Conservation (phyloP, 2,113 vertebrate species). For the Syngnathus typhle region DNA sequence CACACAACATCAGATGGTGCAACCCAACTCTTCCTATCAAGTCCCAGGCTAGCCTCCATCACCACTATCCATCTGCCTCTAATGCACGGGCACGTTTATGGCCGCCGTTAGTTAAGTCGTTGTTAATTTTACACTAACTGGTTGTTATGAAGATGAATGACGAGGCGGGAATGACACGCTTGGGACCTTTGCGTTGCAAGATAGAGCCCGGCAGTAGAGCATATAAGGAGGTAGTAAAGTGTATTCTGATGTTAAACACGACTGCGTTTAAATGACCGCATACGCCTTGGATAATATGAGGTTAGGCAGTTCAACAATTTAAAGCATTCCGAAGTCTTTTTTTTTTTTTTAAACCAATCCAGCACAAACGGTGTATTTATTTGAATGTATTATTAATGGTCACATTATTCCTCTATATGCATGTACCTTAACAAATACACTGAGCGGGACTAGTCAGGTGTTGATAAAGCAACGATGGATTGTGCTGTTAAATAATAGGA, state of each 20-base stretch:
- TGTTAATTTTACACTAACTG: slow-evolving; percentile 77
- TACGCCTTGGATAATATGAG: neutral
- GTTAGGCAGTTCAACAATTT: neutral
- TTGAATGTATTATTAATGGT: neutral
- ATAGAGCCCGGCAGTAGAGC: slow-evolving; percentile 14
- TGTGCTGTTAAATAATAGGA: neutral
- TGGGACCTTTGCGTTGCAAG: slow-evolving; percentile 52
- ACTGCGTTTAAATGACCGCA: neutral
- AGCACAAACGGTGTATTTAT: neutral
- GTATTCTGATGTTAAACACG: neutral
- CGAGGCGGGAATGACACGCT: slow-evolving; percentile 53
- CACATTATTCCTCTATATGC: neutral
- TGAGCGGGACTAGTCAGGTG: neutral
- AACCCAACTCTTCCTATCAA: slow-evolving; percentile 1
- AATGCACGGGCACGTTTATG: slow-evolving; percentile 69
- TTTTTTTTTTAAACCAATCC: neutral
- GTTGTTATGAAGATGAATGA: slow-evolving; percentile 73
- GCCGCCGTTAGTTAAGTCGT: slow-evolving; percentile 68
- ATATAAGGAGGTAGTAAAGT: slow-evolving; percentile 6
- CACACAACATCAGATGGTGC: neutral
- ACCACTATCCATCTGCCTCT: slow-evolving; percentile 44
- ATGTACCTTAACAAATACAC: neutral
- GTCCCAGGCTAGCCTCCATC: slow-evolving; percentile 1
- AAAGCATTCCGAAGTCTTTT: neutral
- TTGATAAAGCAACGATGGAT: neutral